Conservation (phyloP, 1,140 invertebrate genomes). For the Bombus huntii region DNA sequence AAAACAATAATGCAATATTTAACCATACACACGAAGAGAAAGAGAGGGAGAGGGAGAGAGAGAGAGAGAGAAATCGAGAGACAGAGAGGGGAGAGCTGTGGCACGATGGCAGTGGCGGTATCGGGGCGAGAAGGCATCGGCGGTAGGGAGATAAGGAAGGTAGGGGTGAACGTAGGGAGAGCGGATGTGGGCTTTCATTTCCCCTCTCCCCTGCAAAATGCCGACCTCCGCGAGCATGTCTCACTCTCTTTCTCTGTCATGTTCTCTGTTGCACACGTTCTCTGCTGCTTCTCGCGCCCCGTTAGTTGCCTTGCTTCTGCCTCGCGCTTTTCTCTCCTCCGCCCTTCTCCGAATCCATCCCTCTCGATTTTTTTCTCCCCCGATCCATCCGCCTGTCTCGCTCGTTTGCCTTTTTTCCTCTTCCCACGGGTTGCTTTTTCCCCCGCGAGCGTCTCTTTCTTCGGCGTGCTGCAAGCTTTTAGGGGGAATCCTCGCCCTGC, state of each 20-base stretch:
- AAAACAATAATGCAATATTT: slow-evolving; percentile 83
- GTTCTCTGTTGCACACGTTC: slow-evolving; percentile 39
- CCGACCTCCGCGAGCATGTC: slow-evolving; percentile 11
- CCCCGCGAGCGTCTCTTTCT: slow-evolving; percentile 43
- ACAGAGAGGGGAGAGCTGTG: slow-evolving; percentile 47
- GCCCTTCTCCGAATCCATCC: not conserved
- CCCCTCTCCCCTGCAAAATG: slow-evolving; percentile 43
- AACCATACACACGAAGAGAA: slow-evolving; percentile 78
- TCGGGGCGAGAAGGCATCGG: slow-evolving; percentile 59
- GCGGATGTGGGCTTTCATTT: slow-evolving; percentile 46
- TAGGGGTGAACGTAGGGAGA: slow-evolving; percentile 56
- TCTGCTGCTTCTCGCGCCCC: slow-evolving; percentile 48
- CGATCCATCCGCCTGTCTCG: slow-evolving; percentile 22
- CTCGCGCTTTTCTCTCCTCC: slow-evolving; percentile 48
- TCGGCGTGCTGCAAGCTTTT: slow-evolving; percentile 64
- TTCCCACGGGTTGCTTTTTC: slow-evolving; percentile 41
- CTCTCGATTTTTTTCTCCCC: not conserved
- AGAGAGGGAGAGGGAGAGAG: slow-evolving; percentile 51
- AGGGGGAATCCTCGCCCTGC: slow-evolving; percentile 59
- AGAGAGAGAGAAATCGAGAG: slow-evolving; percentile 16
- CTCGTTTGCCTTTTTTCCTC: slow-evolving; percentile 41
- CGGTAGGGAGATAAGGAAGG: slow-evolving; percentile 70
- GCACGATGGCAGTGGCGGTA: slow-evolving; percentile 45
- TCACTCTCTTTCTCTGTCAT: slow-evolving; percentile 19
- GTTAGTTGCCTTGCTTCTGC: slow-evolving; percentile 65